Evolutionary conservation across 64 coral and sea anemone genomes (phyloP).

Genomic region (Hydrozoanthus tunicans): DNA sequence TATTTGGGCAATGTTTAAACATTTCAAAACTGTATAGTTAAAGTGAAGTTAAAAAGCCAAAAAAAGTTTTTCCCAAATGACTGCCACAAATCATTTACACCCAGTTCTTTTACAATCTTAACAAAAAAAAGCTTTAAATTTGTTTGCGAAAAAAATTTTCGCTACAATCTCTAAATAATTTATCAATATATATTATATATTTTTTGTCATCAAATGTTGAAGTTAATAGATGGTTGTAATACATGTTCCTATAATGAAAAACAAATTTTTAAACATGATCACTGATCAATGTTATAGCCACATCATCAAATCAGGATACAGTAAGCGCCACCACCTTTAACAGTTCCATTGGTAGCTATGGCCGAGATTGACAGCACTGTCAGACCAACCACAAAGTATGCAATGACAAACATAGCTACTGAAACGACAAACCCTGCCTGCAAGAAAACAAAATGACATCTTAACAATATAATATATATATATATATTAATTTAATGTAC

Average conservation of each 20-base stretch:
- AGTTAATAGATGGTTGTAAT: too few species aligned
- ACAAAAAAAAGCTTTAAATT: too few species aligned
- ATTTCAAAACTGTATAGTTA: too few species aligned
- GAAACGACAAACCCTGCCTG: conserved; percentile 84
- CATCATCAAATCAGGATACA: conserved; percentile 76
- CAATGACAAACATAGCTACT: conserved; percentile 76
- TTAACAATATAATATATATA: neutral
- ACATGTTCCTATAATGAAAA: neutral
- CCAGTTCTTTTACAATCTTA: neutral
- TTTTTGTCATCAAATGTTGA: too few species aligned
- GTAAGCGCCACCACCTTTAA: conserved; percentile 91
- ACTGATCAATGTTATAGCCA: neutral
- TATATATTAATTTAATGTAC: neutral
- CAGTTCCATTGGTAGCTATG: conserved; percentile 97
- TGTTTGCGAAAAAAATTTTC: too few species aligned
- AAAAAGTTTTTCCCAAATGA: too few species aligned
- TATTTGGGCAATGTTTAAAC: too few species aligned
- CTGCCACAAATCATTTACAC: neutral
- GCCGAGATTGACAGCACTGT: conserved; percentile 95
- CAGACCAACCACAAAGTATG: conserved; percentile 89
- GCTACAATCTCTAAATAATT: too few species aligned
- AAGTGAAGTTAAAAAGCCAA: too few species aligned
- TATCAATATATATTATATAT: too few species aligned
- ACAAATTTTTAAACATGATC: neutral
- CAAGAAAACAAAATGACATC: neutral